Evolutionary conservation across 2,888 invertebrate genomes (phyloP).

Genomic region (Diarsia mendica): DNA sequence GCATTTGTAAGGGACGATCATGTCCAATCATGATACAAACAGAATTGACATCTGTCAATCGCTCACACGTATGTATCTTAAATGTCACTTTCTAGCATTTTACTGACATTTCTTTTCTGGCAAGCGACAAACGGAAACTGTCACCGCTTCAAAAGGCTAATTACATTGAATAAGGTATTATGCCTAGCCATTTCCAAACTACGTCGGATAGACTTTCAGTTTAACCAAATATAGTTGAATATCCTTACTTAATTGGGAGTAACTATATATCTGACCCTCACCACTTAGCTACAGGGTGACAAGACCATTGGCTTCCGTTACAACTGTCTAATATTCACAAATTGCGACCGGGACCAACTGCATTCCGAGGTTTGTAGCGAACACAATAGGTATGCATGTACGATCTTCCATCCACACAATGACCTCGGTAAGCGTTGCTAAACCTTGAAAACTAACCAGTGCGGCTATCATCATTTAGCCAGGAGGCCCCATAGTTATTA

Average conservation of each 20-base stretch:
- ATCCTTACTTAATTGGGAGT: neutral
- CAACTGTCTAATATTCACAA: neutral
- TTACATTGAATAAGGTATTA: neutral
- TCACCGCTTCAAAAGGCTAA: constrained; percentile 11
- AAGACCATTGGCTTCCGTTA: neutral
- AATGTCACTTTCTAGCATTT: constrained; percentile 41
- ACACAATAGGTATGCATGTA: too few relatives aligned
- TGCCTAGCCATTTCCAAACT: too few relatives aligned
- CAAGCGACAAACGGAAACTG: neutral
- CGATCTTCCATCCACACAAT: neutral
- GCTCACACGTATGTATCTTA: neutral
- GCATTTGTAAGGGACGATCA: neutral
- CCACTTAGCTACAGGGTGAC: fast-evolving
- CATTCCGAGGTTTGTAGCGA: neutral
- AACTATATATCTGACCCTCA: neutral
- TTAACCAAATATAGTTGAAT: neutral
- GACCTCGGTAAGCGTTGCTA: neutral
- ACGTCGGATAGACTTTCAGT: too few relatives aligned
- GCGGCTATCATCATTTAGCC: neutral
- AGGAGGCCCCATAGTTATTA: neutral
- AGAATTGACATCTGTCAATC: constrained; percentile 27
- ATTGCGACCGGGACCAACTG: neutral
- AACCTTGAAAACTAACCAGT: neutral
- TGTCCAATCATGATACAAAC: neutral
- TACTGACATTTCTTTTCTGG: constrained; percentile 26